Conservation (phyloP, 2,888 invertebrate genomes). For the Phyllotreta striolata region DNA sequence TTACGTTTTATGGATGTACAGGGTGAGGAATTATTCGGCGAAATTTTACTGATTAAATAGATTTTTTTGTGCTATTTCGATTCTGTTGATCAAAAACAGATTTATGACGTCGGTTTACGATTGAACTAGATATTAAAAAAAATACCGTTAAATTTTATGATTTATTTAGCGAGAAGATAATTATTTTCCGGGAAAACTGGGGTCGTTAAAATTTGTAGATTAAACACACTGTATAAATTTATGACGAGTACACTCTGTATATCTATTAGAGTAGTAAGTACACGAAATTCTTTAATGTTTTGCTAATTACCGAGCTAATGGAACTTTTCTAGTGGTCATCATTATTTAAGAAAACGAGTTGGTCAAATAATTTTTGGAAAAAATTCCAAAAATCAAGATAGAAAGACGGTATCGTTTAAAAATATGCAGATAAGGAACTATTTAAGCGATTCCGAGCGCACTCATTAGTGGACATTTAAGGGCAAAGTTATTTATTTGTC, state of each 20-base stretch:
- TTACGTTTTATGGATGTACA: too few relatives aligned
- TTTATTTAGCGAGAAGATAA: constrained; percentile 8
- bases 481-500: too few relatives aligned
- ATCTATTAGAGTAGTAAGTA: neutral
- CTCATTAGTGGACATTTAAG: too few relatives aligned
- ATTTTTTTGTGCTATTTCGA: too few relatives aligned
- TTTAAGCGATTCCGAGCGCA: too few relatives aligned
- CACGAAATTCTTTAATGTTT: constrained; percentile 10
- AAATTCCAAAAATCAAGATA: constrained; percentile 2
- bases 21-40: constrained; percentile 9
- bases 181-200: too few relatives aligned
- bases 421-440: neutral
- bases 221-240: neutral
- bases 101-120: constrained; percentile 13
- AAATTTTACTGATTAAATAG: too few relatives aligned
- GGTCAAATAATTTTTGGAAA: neutral
- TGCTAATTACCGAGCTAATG: constrained; percentile 11
- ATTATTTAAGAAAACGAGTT: constrained; percentile 1
- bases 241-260: neutral
- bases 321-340: constrained; percentile 9
- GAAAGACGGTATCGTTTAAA: constrained; percentile 18
- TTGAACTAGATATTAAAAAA: constrained; percentile 1
- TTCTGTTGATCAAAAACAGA: constrained; percentile 25
- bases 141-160: constrained; percentile 19
- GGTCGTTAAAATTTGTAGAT: too few relatives aligned